A percentile compares a stretch with the other conserved stretches of the same genome.
Evolutionary conservation across 1,140 invertebrate species (phyloP).

Genomic region (Zaprionus nigranus): DNA sequence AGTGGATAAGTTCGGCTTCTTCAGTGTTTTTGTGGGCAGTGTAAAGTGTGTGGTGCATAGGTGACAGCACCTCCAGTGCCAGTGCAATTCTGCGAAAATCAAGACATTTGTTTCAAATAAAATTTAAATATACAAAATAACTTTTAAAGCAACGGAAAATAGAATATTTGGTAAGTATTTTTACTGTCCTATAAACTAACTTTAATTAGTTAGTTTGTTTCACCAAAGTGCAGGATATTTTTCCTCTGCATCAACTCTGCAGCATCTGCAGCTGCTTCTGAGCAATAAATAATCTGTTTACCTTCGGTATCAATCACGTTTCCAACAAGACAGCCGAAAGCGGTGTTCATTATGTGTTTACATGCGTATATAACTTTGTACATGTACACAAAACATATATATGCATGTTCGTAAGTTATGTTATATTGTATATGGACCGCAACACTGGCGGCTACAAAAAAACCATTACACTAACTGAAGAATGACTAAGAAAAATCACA

Average conservation of each 20-base stretch:
- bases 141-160: too few species aligned
- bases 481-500: slow-evolving; percentile 79
- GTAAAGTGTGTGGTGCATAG: slow-evolving; percentile 6
- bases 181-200: not conserved
- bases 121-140: not conserved
- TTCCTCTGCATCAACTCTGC: not conserved
- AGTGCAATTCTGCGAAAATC: not conserved
- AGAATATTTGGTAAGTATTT: not conserved
- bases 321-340: not conserved
- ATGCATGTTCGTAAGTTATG: slow-evolving; percentile 22
- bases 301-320: slow-evolving; percentile 5
- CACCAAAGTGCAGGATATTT: not conserved
- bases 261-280: not conserved
- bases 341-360: not conserved
- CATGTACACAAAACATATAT: slow-evolving; percentile 1
- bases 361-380: not conserved
- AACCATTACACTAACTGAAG: slow-evolving; percentile 63
- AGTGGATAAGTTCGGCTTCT: slow-evolving; percentile 66
- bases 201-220: not conserved
- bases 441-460: slow-evolving; percentile 40
- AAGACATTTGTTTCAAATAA: not conserved
- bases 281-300: slow-evolving; percentile 6
- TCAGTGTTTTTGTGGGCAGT: slow-evolving; percentile 18
- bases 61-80: not conserved
- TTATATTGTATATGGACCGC: slow-evolving; percentile 27